Base-by-base conservation (phyloP, 1,140 invertebrate species). In the Bombus polaris region DNA sequence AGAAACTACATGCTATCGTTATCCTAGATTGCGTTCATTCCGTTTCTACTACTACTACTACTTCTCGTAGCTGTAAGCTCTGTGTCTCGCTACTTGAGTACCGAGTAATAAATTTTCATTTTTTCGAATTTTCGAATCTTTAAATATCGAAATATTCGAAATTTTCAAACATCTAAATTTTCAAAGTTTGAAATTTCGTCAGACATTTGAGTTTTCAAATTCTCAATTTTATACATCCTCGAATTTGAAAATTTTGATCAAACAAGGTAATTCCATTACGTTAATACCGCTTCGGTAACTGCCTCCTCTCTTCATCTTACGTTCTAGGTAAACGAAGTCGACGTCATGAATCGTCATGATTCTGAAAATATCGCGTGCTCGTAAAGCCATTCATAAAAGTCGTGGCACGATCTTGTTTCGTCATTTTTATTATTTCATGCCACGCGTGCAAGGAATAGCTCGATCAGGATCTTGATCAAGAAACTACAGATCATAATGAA, bases 1-100 rank as follows among this genome's bases (percentile, higher is more conserved):
- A 57, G 44, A n/a, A 72, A 72, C 32, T 85, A 39, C 35, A 9
- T 18, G 37, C 9, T 35, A 37, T 81, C 79, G 37, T 88, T 88
- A 83, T 47, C 66, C 18, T 22, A 42, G 79, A 85, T 88, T 39
- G 82, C 15, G 47, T 74, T 70, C 59, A 87, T 86, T 59, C 35
- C 35, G 39, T 22, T 25, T 2, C 28, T 22, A 9, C 47, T n/a
- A 5, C 28, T 5, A 47, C 15, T 47, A 22, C 18, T 22, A 53
- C 18, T 53, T 53, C 18, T 5, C 5, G 5, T 53, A 18, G 47
- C 15, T 18, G 9, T 47, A 47, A 47, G 47, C 47, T 53, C 47
- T 53, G 47, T 18, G 47, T 6, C 5, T 47, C 44, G 13, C 12
- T 44, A 44, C 0, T 13, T 13, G 42, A 44, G 12, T 44, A 44